Percentiles rank a stretch among this genome's conserved stretches.
These are phyloP conservation scores for Sphaerophoria rueppellii DNA, from an alignment of 2,888 invertebrate species.

Conservation along the genomic window DNA sequence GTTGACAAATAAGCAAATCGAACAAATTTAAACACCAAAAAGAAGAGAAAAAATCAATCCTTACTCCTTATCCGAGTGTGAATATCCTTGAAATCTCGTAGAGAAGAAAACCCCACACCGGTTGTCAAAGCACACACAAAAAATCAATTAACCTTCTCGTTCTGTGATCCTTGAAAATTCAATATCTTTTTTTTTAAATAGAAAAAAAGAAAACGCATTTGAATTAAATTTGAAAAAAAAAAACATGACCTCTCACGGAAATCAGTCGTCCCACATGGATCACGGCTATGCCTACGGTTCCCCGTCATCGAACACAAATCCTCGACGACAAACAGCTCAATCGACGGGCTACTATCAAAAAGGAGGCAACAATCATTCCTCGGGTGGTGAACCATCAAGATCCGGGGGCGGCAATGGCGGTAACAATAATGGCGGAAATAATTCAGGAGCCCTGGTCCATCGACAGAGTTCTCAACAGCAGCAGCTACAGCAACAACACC, in stretches of 20 bases:
- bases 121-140: constrained; percentile 57
- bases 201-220: neutral
- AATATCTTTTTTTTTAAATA: constrained; percentile 38
- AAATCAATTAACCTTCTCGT: constrained; percentile 59
- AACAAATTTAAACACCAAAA: neutral
- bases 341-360: constrained; percentile 60
- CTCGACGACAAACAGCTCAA: constrained; percentile 51
- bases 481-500: constrained; percentile 44
- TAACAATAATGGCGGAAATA: constrained; percentile 40
- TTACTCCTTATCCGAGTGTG: constrained; percentile 15
- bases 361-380: constrained; percentile 19
- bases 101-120: constrained; percentile 36
- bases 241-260: constrained; percentile 57
- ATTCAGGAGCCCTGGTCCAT: constrained; percentile 45
- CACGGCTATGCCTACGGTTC: constrained; percentile 50
- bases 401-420: constrained; percentile 47
- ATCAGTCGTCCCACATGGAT: constrained; percentile 52
- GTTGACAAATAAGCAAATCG: constrained; percentile 5
- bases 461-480: constrained; percentile 55
- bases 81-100: constrained; percentile 61
- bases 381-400: constrained; percentile 47
- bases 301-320: constrained; percentile 27
- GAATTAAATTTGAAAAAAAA: neutral
- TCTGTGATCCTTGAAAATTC: constrained; percentile 61
- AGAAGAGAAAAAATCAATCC: constrained; percentile 54